Conservation (phyloP, 2,888 invertebrate species). For the Eupithecia subumbrata region DNA sequence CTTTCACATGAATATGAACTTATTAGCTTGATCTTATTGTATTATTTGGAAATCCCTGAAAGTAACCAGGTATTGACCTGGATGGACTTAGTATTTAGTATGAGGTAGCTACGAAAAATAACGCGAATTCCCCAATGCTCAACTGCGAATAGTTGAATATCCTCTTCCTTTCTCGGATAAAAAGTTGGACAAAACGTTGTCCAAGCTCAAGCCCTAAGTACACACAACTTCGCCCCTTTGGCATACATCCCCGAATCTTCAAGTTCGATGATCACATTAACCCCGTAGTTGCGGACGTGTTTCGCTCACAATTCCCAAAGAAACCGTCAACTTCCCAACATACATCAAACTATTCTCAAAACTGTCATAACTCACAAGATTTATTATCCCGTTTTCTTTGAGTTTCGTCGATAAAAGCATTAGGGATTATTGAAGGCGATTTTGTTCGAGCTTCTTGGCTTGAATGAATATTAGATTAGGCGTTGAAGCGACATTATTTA, state of each 20-base stretch:
- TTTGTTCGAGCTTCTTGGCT: conserved; percentile 18
- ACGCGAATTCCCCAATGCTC: too few species aligned
- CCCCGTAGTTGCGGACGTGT: conserved; percentile 14
- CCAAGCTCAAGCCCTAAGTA: neutral
- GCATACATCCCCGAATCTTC: neutral
- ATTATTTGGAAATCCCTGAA: too few species aligned
- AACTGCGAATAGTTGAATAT: too few species aligned
- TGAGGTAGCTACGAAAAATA: too few species aligned
- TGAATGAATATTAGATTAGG: conserved; percentile 16
- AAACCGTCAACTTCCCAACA: conserved; percentile 25
- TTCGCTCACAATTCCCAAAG: conserved; percentile 22
- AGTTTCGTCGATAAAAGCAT: conserved; percentile 32
- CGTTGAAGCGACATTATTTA: conserved; percentile 1
- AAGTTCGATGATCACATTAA: conserved; percentile 4
- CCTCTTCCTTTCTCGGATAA: neutral
- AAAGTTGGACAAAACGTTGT: neutral
- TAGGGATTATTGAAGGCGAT: conserved; percentile 16
- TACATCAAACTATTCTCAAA: conserved; percentile 33
- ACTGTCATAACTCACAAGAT: conserved; percentile 42
- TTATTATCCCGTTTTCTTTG: conserved; percentile 38
- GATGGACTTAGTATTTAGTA: too few species aligned
- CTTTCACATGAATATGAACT: too few species aligned
- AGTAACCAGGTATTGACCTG: too few species aligned
- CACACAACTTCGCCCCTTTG: neutral
- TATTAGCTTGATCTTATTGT: too few species aligned